Evolutionary conservation across 2,113 vertebrate genomes (phyloP).

Genomic region (Hymenochirus boettgeri): DNA sequence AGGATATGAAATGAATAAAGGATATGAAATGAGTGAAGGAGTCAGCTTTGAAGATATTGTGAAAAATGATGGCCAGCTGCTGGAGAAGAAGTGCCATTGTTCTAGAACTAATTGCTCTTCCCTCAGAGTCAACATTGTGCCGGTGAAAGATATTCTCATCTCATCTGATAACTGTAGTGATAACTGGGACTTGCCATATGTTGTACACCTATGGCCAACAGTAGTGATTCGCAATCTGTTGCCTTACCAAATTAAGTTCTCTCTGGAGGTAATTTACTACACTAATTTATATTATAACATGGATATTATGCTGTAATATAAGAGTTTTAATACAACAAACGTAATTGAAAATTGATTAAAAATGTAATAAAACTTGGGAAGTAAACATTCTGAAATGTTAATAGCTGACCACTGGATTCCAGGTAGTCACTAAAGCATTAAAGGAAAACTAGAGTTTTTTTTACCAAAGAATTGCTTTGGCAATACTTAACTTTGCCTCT

Average conservation of each 20-base stretch:
- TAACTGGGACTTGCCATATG: constrained; percentile 81
- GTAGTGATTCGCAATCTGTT: constrained; percentile 85
- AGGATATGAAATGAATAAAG: constrained; percentile 53
- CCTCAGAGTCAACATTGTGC: constrained; percentile 82
- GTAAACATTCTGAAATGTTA: no score
- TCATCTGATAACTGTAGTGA: constrained; percentile 72
- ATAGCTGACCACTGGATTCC: no score
- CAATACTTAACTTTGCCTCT: no score
- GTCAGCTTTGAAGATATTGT: constrained; percentile 82
- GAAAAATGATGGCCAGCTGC: constrained; percentile 58
- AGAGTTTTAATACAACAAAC: no score
- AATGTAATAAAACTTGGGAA: no score
- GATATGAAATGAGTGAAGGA: constrained; percentile 70
- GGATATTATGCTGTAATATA: no score
- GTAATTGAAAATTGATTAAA: no score
- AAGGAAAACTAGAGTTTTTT: no score
- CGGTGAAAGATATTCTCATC: constrained; percentile 73
- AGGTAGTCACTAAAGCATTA: no score
- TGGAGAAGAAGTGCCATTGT: constrained; percentile 73
- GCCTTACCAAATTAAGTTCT: constrained; percentile 83
- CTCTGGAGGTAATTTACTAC: constrained; percentile 60
- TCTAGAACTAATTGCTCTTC: constrained; percentile 54
- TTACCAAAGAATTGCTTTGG: no score
- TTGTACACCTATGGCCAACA: constrained; percentile 90
- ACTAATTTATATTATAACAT: no score